Evolutionary conservation across 2,888 invertebrate species (phyloP).

Genomic region (Philereme vetulata): DNA sequence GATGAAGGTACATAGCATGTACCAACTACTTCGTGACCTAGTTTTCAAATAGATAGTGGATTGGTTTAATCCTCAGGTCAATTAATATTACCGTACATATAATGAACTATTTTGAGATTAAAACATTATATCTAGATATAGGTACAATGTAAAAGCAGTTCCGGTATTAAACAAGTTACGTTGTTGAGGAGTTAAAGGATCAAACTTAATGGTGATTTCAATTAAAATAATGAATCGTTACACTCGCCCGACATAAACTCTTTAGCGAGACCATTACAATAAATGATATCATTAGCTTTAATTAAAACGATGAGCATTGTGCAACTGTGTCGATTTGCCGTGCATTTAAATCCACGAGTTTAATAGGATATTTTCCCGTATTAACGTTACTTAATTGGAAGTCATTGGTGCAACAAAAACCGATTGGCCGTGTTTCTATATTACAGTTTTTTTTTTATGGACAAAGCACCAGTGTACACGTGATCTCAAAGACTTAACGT

Average conservation of each 20-base stretch:
- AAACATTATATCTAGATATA: too few relatives aligned
- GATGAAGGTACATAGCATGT: slow-evolving; percentile 11
- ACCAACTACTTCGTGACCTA: slow-evolving; percentile 31
- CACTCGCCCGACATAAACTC: neutral
- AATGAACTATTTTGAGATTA: neutral
- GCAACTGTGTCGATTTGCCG: slow-evolving; percentile 4
- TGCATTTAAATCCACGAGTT: neutral
- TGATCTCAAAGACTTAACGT: slow-evolving; percentile 7
- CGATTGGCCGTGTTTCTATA: too few relatives aligned
- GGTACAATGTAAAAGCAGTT: too few relatives aligned
- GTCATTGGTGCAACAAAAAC: too few relatives aligned
- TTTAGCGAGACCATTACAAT: slow-evolving; percentile 14
- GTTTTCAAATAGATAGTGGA: slow-evolving; percentile 21
- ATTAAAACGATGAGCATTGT: slow-evolving; percentile 13
- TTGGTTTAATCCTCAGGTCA: neutral
- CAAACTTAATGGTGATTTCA: neutral
- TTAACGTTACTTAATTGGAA: too few relatives aligned
- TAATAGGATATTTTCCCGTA: too few relatives aligned
- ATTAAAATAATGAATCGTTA: slow-evolving; percentile 11
- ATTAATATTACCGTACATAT: too few relatives aligned
- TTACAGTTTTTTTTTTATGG: too few relatives aligned
- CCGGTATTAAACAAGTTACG: neutral
- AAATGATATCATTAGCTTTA: slow-evolving; percentile 11
- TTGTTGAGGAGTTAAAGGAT: neutral
- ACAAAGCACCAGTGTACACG: slow-evolving; percentile 1